Conservation (phyloP, 2,113 vertebrate species). For the Blennius ocellaris region DNA sequence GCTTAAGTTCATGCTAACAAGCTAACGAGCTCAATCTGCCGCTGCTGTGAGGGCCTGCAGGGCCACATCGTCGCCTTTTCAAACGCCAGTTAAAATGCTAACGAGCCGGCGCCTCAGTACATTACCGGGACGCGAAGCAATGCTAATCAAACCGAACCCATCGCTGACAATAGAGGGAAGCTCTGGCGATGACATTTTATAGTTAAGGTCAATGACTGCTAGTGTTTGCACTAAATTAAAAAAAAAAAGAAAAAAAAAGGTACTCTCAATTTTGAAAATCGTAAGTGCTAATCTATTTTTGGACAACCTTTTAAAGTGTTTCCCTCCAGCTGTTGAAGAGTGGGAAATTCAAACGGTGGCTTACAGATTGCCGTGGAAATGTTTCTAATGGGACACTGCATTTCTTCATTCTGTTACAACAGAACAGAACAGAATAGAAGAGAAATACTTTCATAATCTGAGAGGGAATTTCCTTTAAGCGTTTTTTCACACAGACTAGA, state of each 20-base stretch:
- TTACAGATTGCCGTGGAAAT: neutral
- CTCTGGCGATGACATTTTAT: neutral
- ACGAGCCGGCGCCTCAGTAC: conserved; percentile 38
- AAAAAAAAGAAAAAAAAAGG: no score
- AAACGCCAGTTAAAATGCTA: conserved; percentile 65
- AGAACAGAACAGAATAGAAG: no score
- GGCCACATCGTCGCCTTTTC: conserved; percentile 45
- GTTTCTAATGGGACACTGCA: no score
- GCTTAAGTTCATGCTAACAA: conserved; percentile 70
- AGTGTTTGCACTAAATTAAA: neutral
- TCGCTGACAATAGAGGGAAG: neutral
- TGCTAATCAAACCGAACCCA: conserved; percentile 40
- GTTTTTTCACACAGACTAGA: no score
- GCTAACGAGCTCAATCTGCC: conserved; percentile 68
- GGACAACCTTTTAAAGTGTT: neutral
- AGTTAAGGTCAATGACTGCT: neutral
- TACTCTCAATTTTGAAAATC: neutral
- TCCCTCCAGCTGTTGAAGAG: neutral
- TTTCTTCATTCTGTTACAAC: no score
- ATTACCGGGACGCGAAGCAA: conserved; percentile 50
- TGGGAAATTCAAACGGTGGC: neutral
- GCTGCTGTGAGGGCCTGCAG: conserved; percentile 56
- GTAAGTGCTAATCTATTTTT: neutral
- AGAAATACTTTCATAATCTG: no score
- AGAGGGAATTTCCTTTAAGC: no score